These are phyloP conservation scores for Oreohelix idahoensis DNA, from an alignment of 1,140 invertebrate species.

Conservation along the genomic window DNA sequence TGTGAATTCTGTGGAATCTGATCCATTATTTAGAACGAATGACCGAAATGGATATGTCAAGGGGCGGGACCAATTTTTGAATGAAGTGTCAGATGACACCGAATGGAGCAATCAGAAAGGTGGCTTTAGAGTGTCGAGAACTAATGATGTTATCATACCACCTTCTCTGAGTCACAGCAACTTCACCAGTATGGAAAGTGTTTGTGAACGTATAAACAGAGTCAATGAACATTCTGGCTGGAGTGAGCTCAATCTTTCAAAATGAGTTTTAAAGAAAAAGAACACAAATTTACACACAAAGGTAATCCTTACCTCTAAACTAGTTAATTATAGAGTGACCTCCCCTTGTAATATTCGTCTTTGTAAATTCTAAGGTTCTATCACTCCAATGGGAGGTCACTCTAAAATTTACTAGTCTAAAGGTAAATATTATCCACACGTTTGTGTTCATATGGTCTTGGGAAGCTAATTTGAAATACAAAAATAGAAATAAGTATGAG, in stretches of 20 bases:
- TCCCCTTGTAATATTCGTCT: no score
- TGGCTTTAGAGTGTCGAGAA: not conserved
- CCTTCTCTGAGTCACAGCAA: not conserved
- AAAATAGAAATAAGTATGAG: no score
- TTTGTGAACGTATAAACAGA: not conserved
- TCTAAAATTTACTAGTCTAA: no score
- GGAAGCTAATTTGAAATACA: no score
- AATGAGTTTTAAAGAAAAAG: no score
- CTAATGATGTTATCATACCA: not conserved
- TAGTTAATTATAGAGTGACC: no score
- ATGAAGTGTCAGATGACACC: not conserved
- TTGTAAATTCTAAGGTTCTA: no score
- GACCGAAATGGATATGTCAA: not conserved
- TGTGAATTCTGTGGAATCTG: not conserved
- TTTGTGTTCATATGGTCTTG: no score
- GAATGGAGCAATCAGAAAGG: not conserved
- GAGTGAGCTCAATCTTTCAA: not conserved
- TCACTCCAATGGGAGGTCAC: no score
- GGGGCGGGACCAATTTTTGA: not conserved
- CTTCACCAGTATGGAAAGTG: slow-evolving; percentile 2
- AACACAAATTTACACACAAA: no score
- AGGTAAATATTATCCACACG: no score
- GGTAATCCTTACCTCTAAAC: no score
- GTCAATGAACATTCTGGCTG: not conserved
- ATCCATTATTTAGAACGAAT: not conserved